A percentile compares a stretch with the other conserved stretches of the same genome.
Evolutionary conservation across 2,888 invertebrate genomes (phyloP).

Genomic region (Metopia argyrocephala): DNA sequence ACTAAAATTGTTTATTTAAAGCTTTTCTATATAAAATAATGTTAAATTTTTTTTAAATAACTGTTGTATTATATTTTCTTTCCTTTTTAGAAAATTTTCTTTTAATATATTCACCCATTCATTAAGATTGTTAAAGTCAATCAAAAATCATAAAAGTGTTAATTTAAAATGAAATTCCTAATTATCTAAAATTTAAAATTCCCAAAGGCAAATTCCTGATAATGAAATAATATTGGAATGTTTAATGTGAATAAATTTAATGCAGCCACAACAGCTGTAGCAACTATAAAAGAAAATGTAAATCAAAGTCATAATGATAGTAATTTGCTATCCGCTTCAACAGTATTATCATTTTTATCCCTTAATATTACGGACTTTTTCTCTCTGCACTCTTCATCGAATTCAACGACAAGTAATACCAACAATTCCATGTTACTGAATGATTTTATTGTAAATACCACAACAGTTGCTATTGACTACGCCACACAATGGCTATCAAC

Average conservation of each 20-base stretch:
- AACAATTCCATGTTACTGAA: conserved; percentile 31
- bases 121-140: conserved; percentile 26
- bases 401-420: conserved; percentile 6
- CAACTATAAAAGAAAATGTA: conserved; percentile 36
- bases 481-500: conserved; percentile 55
- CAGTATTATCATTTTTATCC: background rate
- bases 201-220: background rate
- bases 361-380: no score
- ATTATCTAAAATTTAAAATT: no score
- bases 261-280: conserved; percentile 31
- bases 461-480: conserved; percentile 53
- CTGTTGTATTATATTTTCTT: background rate
- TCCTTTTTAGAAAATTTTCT: background rate
- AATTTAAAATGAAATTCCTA: no score
- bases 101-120: background rate
- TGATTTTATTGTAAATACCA: conserved; percentile 47
- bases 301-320: conserved; percentile 25
- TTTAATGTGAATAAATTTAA: conserved; percentile 43
- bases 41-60: background rate
- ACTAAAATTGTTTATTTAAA: no score
- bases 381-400: background rate
- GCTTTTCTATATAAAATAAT: no score
- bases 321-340: conserved; percentile 6
- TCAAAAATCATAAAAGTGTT: no score
- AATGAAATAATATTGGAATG: conserved; percentile 48